Conservation (phyloP, 2,797 vertebrate genomes). For the Urophycis tenuis region DNA sequence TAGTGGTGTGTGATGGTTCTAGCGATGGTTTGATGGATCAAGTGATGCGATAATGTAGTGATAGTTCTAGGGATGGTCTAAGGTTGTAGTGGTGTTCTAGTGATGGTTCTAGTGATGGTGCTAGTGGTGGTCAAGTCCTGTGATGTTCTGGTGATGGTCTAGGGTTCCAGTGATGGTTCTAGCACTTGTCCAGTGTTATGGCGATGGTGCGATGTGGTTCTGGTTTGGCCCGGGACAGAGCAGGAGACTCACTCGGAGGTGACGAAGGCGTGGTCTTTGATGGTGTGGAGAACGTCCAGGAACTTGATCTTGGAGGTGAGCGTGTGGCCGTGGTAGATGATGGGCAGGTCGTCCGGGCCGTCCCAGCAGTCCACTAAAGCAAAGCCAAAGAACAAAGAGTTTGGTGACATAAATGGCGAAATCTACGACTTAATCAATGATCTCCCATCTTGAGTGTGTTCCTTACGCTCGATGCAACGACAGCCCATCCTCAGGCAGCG, state of each 20-base stretch:
- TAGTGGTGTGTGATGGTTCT: background rate
- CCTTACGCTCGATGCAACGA: constrained; percentile 92
- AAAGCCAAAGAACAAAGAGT: constrained; percentile 14
- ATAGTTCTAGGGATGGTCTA: background rate
- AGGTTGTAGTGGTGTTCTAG: background rate
- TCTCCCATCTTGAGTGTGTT: background rate
- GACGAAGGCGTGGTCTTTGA: constrained; percentile 95
- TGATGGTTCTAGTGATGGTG: background rate
- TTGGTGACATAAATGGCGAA: background rate
- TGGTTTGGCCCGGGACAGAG: background rate
- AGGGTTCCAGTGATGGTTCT: background rate
- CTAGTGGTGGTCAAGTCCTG: background rate
- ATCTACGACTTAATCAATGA: background rate
- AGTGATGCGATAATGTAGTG: no score
- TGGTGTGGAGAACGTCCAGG: constrained; percentile 85
- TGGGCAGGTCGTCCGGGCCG: constrained; percentile 91
- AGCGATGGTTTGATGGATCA: background rate
- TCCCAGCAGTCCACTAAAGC: constrained; percentile 97
- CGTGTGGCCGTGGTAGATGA: constrained; percentile 97
- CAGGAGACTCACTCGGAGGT: constrained; percentile 82
- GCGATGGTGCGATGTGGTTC: background rate
- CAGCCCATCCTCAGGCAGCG: constrained; percentile 96
- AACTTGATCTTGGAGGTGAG: constrained; percentile 98
- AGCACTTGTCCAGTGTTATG: background rate
- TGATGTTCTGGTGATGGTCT: background rate